A percentile compares a stretch with the other conserved stretches of the same genome.
phyloP scores from a whole-genome alignment of 2,888 invertebrate genomes.

The Micoletzkya japonica region DNA sequence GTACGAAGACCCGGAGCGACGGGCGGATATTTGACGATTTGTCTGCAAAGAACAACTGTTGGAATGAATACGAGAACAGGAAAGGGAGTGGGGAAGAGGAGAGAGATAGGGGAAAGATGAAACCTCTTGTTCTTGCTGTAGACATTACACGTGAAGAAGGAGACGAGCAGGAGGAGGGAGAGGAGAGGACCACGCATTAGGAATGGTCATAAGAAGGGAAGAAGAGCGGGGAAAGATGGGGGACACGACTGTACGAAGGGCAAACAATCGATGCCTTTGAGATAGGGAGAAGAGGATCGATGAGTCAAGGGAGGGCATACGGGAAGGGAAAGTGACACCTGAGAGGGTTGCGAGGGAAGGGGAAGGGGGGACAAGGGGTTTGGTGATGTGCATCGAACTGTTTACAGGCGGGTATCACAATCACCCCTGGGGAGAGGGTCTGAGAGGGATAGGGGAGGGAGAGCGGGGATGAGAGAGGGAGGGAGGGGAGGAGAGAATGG shows the following conservation, averaged over 20 bases:
- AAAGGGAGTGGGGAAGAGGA: background rate
- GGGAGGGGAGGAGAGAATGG: slow-evolving; percentile 6
- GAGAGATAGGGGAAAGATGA: background rate
- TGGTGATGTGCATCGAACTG: slow-evolving; percentile 21
- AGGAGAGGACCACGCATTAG: slow-evolving; percentile 4
- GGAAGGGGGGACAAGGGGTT: slow-evolving; percentile 4
- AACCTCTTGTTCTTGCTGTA: slow-evolving; percentile 4
- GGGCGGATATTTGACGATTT: slow-evolving; percentile 14
- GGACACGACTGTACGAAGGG: too few relatives aligned
- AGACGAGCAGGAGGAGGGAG: background rate
- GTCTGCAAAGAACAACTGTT: slow-evolving; percentile 8
- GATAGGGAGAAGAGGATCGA: too few relatives aligned
- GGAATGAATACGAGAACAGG: background rate
- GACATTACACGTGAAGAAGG: background rate
- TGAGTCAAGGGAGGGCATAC: too few relatives aligned
- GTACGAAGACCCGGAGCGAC: background rate
- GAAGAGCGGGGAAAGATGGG: background rate
- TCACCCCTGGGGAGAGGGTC: slow-evolving; percentile 14
- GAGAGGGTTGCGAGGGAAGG: too few relatives aligned
- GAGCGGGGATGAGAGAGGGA: background rate
- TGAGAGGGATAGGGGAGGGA: background rate
- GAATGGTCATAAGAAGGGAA: background rate
- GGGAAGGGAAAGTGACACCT: too few relatives aligned
- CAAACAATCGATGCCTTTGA: too few relatives aligned
- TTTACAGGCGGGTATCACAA: slow-evolving; percentile 2